These are phyloP conservation scores for Malurus alboscapulatus DNA, from an alignment of 2,113 vertebrate genomes.

Conservation along the genomic window DNA sequence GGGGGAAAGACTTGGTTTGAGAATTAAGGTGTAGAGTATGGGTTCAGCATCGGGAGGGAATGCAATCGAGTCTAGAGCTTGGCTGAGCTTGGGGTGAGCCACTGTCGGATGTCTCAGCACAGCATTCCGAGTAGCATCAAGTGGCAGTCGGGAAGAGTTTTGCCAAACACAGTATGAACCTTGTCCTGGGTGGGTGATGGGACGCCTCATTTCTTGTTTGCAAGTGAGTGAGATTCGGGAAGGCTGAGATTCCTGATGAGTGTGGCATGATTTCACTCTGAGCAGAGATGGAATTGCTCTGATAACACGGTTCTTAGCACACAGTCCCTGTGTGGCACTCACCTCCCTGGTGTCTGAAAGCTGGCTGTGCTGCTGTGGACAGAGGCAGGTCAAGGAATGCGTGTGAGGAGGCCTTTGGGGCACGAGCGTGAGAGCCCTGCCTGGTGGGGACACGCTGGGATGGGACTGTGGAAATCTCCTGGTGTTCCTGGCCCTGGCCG, in stretches of 20 bases:
- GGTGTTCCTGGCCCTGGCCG: background rate
- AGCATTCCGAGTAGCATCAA: background rate
- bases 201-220: background rate
- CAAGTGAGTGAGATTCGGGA: background rate
- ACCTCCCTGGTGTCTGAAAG: background rate
- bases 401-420: background rate
- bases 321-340: background rate
- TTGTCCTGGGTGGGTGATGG: background rate
- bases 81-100: background rate
- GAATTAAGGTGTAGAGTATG: rapidly evolving
- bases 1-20: background rate
- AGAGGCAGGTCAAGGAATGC: background rate
- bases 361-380: background rate
- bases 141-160: background rate
- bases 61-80: background rate
- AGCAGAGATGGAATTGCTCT: background rate
- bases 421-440: background rate
- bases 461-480: background rate
- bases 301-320: rapidly evolving
- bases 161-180: background rate
- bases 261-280: background rate
- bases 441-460: rapidly evolving
- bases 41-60: background rate
- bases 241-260: background rate
- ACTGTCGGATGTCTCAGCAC: rapidly evolving